Conservation (phyloP, 2,113 vertebrate genomes). For the Osmerus eperlanus region DNA sequence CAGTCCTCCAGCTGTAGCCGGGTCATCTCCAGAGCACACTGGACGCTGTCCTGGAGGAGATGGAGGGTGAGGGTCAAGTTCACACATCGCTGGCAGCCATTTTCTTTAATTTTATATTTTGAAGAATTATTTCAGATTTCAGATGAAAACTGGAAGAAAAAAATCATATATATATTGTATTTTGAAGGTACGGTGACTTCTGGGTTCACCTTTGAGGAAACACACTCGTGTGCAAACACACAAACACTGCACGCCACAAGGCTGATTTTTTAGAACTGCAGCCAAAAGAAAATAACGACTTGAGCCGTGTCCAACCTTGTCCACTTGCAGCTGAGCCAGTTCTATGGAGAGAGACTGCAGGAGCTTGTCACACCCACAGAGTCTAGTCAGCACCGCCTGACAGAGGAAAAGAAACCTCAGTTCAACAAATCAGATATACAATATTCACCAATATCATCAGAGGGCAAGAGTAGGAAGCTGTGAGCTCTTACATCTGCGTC, state of each 20-base stretch:
- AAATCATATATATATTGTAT: no score
- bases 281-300: constrained; percentile 31
- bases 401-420: constrained; percentile 5
- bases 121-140: no score
- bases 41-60: constrained; percentile 73
- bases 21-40: constrained; percentile 79
- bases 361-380: constrained; percentile 85
- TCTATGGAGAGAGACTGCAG: constrained; percentile 77
- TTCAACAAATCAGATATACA: neutral
- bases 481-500: constrained; percentile 73
- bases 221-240: no score
- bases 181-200: no score
- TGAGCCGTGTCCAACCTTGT: constrained; percentile 67
- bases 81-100: neutral
- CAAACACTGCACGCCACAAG: no score
- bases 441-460: neutral
- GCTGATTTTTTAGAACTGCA: neutral
- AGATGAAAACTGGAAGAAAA: no score
- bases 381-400: constrained; percentile 77
- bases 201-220: no score
- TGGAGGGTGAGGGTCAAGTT: neutral
- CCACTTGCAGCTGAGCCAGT: constrained; percentile 74
- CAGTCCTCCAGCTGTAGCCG: constrained; percentile 75
- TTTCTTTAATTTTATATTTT: no score
- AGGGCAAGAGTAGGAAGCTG: neutral